Base-by-base conservation (phyloP, 2,113 vertebrate genomes). In the Poeciliopsis turrubarensis region DNA sequence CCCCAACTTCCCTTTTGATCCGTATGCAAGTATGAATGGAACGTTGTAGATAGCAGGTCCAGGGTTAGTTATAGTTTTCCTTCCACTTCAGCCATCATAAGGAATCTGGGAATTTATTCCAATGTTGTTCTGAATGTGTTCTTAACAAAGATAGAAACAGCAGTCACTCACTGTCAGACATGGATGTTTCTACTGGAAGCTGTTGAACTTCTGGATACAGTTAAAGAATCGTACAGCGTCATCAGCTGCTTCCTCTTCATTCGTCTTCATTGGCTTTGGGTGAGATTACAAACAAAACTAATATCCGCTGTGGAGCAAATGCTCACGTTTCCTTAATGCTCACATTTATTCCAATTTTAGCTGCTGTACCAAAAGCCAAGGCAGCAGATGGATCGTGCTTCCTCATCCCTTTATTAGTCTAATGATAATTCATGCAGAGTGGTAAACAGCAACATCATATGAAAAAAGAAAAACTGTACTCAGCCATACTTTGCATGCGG, bases 401-500 rank as follows among this genome's bases (percentile, higher is more conserved):
- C 64, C 62, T 39, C 41, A 1, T 66, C 0, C 26, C 64, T 65
- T 34, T 61, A 70, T 19, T 44, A 26, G 60, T 44, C 27, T 70
- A 60, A 63, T 26, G 27, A 22, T 72, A 73, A 72, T 73, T 84
- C 60, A 5, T 67, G 62, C 44, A n/a, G 69, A 62, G 44, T 47
- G 44, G 17, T 47, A 47, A 27, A 3, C 61, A 75, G 69, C 41
- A 70, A 80, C 76, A 72, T 64, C n/a, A 75, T 64, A 15, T 72
- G 51, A 22, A 30, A 75, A 61, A 26, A 68, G 25, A 65, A 64
- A 31, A 12, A 39, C 12, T 73, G 67, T 70, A 31, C 8, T 70
- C 60, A 77, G 73, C 27, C 60, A 41, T 67, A 76, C 60, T 82
- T 80, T 77, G 74, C 81, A 87, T 85, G 78, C 77, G 39, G 69